A percentile compares a stretch with the other conserved stretches of the same genome.
These are phyloP conservation scores for Hydropsyche tenuis DNA, from an alignment of 1,140 invertebrate genomes.

Conservation along the genomic window DNA sequence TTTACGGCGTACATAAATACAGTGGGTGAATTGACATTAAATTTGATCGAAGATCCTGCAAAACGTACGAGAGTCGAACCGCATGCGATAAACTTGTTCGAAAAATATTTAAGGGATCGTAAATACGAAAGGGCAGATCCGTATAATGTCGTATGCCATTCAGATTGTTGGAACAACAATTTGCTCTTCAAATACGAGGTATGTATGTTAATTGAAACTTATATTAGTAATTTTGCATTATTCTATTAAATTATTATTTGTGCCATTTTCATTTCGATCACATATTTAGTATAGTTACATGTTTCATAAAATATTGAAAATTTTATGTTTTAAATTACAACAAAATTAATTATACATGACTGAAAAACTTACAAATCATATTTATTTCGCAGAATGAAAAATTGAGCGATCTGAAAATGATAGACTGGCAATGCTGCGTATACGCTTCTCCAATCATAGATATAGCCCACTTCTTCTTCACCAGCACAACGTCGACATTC, in stretches of 20 bases:
- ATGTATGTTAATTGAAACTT: conserved; percentile 16
- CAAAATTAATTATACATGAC: too few relatives aligned
- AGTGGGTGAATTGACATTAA: neutral
- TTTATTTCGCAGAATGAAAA: neutral
- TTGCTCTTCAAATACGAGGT: conserved; percentile 60
- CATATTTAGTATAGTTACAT: too few relatives aligned
- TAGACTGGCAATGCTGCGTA: conserved; percentile 9
- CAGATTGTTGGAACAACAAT: conserved; percentile 66
- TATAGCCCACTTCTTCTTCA: conserved; percentile 4
- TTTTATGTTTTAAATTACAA: too few relatives aligned
- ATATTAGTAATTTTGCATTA: neutral
- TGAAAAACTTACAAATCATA: too few relatives aligned
- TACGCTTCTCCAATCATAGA: neutral
- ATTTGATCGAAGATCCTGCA: neutral
- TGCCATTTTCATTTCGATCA: neutral
- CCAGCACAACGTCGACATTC: neutral
- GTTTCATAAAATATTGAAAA: too few relatives aligned
- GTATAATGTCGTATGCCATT: conserved; percentile 60
- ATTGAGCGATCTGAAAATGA: neutral
- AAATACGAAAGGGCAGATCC: conserved; percentile 52
- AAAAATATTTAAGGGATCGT: neutral
- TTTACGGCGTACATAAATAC: neutral
- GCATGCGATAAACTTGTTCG: neutral
- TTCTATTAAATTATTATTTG: too few relatives aligned
- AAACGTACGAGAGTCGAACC: neutral